A percentile compares a stretch with the other conserved stretches of the same genome.
Conservation (phyloP, 2,113 vertebrate genomes). For the Anolis carolinensis region DNA sequence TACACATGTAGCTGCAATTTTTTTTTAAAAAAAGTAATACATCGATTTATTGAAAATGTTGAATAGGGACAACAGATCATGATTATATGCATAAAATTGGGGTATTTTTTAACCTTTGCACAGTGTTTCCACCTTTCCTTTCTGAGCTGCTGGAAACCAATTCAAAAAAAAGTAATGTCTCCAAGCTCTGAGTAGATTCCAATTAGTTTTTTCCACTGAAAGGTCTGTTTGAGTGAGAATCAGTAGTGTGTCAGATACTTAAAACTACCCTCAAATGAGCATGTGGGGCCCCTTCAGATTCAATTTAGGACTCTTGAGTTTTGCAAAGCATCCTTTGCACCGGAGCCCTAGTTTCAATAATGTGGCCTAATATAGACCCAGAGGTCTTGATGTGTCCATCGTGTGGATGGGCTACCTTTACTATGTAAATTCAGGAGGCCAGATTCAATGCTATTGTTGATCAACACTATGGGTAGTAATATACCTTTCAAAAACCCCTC, state of each 20-base stretch:
- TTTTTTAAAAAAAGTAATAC: background rate
- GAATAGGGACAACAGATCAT: constrained; percentile 2
- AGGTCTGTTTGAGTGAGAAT: background rate
- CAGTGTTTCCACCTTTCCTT: background rate
- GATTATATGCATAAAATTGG: constrained; percentile 33
- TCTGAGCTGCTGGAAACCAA: too few relatives aligned
- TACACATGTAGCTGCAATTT: background rate
- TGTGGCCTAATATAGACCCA: background rate
- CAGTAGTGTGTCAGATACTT: background rate
- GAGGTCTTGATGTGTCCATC: background rate
- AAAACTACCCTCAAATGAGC: background rate
- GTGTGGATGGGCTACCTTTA: background rate
- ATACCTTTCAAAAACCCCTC: background rate
- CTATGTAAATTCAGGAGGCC: background rate
- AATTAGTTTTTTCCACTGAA: background rate
- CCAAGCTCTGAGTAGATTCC: too few relatives aligned
- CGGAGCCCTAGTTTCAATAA: background rate
- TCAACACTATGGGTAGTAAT: too few relatives aligned
- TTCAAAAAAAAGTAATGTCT: too few relatives aligned
- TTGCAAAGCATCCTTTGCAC: background rate
- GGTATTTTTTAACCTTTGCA: background rate
- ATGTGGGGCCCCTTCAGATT: background rate
- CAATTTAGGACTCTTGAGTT: too few relatives aligned
- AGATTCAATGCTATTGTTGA: background rate
- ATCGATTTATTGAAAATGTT: constrained; percentile 15